A percentile compares a stretch with the other conserved stretches of the same genome.
Conservation (phyloP, 2,113 vertebrate species). For the Raja brachyura region DNA sequence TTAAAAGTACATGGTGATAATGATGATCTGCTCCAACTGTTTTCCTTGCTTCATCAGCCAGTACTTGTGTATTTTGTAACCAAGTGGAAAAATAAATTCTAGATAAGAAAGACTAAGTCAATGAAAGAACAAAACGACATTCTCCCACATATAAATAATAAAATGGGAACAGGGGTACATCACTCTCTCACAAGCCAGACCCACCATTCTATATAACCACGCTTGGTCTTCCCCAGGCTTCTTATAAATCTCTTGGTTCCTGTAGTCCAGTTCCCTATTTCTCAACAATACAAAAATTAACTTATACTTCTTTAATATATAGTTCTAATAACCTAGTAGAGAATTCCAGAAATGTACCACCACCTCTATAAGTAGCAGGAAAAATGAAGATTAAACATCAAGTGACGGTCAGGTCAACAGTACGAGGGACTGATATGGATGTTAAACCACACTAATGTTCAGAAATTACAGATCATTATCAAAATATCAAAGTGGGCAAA, state of each 20-base stretch:
- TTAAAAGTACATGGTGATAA: slow-evolving; percentile 51
- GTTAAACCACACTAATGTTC: neutral
- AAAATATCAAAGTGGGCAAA: neutral
- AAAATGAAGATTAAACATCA: neutral
- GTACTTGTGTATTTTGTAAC: slow-evolving; percentile 56
- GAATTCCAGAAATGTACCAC: no score
- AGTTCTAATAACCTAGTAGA: no score
- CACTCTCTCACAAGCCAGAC: no score
- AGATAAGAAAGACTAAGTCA: neutral
- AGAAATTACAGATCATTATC: neutral
- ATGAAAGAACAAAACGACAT: neutral
- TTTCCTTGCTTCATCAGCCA: slow-evolving; percentile 44
- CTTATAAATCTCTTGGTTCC: no score
- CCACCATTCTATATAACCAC: no score
- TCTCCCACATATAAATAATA: neutral
- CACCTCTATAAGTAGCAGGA: no score
- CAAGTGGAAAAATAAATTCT: slow-evolving; percentile 47
- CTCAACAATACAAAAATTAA: no score
- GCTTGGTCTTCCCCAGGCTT: no score
- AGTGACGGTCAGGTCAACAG: neutral
- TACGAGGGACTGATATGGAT: neutral
- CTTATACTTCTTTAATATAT: no score
- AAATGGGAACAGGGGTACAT: no score
- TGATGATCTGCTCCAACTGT: slow-evolving; percentile 53
- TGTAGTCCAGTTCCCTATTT: no score